Evolutionary conservation across 2,888 invertebrate species (phyloP).

Genomic region (Nephrotoma flavescens): DNA sequence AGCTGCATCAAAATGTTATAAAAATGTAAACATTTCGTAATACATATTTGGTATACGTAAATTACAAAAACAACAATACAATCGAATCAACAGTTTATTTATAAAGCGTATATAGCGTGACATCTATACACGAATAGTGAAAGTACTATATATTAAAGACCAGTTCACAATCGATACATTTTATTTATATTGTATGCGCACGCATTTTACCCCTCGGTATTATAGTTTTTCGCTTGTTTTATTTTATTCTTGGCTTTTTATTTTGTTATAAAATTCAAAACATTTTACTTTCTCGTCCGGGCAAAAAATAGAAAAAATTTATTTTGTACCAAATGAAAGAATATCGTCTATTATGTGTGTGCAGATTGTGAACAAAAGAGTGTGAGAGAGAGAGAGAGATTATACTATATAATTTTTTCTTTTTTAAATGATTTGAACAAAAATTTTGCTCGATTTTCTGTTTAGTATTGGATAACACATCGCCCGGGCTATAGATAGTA

Average conservation of each 20-base stretch:
- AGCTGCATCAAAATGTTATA: too few species aligned
- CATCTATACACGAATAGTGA: neutral
- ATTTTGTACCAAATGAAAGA: neutral
- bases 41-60: too few species aligned
- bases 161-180: neutral
- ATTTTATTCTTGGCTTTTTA: neutral
- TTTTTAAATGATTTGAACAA: too few species aligned
- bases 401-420: neutral
- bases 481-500: neutral
- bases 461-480: conserved; percentile 1
- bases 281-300: neutral
- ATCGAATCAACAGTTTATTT: neutral
- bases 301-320: neutral
- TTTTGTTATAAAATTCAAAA: neutral
- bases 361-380: neutral
- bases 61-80: neutral
- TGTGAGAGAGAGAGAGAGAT: neutral
- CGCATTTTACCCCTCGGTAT: neutral
- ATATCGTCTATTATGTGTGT: neutral
- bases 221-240: neutral
- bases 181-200: neutral
- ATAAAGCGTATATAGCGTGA: neutral
- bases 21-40: too few species aligned
- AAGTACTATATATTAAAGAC: neutral
- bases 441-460: neutral